phyloP scores from a whole-genome alignment of 1,140 invertebrate species.

The Coenobita brevimanus region DNA sequence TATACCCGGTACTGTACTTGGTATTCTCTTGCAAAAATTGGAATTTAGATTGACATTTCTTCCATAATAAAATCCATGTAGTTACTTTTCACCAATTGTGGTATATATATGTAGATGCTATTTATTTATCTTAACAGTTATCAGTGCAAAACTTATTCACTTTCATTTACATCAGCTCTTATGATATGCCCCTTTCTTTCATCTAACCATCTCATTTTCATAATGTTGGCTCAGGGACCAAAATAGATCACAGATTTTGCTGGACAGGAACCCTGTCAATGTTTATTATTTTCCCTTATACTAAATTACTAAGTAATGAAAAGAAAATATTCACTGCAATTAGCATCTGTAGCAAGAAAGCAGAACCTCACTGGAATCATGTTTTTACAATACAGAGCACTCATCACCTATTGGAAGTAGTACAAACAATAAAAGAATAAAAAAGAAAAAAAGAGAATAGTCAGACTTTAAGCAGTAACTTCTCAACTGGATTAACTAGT shows the following conservation, averaged over 20 bases:
- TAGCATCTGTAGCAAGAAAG: background rate
- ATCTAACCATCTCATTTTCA: conserved; percentile 24
- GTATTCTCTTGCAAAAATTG: background rate
- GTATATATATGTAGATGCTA: background rate
- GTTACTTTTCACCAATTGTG: background rate
- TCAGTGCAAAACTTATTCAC: conserved; percentile 16
- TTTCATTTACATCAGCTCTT: background rate
- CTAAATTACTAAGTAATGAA: too few species aligned
- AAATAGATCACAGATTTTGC: conserved; percentile 49
- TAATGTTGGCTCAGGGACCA: conserved; percentile 63
- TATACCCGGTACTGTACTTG: background rate
- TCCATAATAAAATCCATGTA: conserved; percentile 2
- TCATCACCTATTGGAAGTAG: too few species aligned
- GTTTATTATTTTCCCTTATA: too few species aligned
- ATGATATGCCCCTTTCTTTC: background rate
- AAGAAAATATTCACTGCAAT: too few species aligned
- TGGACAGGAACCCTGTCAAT: conserved; percentile 36
- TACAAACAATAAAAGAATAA: too few species aligned
- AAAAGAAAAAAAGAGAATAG: too few species aligned
- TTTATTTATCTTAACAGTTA: background rate
- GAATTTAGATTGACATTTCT: background rate
- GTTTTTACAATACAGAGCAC: too few species aligned
- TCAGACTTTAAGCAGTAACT: too few species aligned
- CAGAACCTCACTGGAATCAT: too few species aligned
- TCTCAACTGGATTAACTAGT: too few species aligned